phyloP scores from a whole-genome alignment of 2,797 vertebrate genomes.

The Notolabrus celidotus region DNA sequence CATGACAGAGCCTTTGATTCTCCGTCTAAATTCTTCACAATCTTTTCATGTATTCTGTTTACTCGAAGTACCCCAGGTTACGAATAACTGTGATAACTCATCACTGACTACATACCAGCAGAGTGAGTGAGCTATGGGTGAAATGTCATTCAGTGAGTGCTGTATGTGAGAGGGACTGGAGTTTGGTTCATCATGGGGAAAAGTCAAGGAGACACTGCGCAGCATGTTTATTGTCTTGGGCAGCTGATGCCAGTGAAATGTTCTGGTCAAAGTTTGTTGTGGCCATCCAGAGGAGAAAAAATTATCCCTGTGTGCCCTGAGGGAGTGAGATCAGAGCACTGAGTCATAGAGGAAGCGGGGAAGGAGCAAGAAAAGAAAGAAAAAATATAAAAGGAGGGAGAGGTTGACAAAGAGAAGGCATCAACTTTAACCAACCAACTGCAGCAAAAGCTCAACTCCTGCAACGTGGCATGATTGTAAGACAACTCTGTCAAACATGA shows the following conservation, averaged over 20 bases:
- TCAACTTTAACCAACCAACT: conserved; percentile 61
- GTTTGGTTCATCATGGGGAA: conserved; percentile 58
- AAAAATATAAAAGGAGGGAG: conserved; percentile 36
- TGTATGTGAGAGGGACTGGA: conserved; percentile 8
- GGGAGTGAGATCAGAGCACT: conserved; percentile 51
- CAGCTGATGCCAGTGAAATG: conserved; percentile 62
- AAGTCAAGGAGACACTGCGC: conserved; percentile 57
- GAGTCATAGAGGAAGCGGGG: conserved; percentile 47
- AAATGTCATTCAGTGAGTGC: conserved; percentile 40
- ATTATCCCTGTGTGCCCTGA: conserved; percentile 14
- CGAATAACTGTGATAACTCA: conserved; percentile 4
- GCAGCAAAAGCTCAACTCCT: not conserved
- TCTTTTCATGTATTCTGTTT: conserved; percentile 1
- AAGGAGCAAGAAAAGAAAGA: not conserved
- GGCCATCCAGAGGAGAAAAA: conserved; percentile 49
- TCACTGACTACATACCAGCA: conserved; percentile 15
- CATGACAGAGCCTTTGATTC: too few relatives aligned
- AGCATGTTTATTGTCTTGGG: conserved; percentile 67
- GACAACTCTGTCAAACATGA: conserved; percentile 14
- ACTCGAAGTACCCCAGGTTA: not conserved
- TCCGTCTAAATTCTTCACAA: not conserved
- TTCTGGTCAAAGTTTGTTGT: conserved; percentile 76
- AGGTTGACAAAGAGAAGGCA: conserved; percentile 41
- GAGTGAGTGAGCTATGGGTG: conserved; percentile 20
- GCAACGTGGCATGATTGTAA: conserved; percentile 29